Base-by-base conservation (phyloP, 2,113 vertebrate species). In the Aleadryas rufinucha region DNA sequence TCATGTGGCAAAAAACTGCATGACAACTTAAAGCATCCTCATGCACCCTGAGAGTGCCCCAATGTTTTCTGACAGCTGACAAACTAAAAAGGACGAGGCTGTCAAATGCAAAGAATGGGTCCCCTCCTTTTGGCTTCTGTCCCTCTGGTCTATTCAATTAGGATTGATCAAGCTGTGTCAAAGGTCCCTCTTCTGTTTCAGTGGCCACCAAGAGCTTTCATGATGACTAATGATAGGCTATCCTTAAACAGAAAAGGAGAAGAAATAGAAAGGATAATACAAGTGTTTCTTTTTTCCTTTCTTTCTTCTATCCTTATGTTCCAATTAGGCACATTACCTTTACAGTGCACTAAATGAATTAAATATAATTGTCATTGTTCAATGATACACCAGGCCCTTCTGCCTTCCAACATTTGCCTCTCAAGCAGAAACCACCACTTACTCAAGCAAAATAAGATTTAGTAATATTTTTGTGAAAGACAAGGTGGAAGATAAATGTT, bases 101-200 rank as follows among this genome's bases (percentile, higher is more conserved):
- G 96, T 97, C 97, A 97, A 86, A 93, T 75, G 92, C 96, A 95
- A 97, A 97, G 95, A 94, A 97, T 97, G 94, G 89, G 74, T 85
- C 69, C 74, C 68, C 92, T 95, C 59, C 60, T 93, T 96, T 96
- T 97, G 95, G 97, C 97, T 96, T 78, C 93, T 97, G 97, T 97
- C 95, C 97, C 95, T 98, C 82, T 96, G 82, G 90, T 97, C 87
- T 95, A 98, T 97, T 97, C 96, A 97, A 97, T 98, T 98, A 98
- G 96, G 88, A 98, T 98, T 97, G 98, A 97, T 97, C 98, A 98
- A 96, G 72, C 50, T 66, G 59, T 97, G 98, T 98, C 97, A 98
- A 94, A 98, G 97, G 97, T 98, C 85, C 47, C 92, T 95, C 37
- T 83, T 95, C 74, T 95, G 93, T 97, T 97, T 96, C 95, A 94